Percentiles rank a stretch among this genome's conserved stretches.
phyloP scores from a whole-genome alignment of 2,113 vertebrate genomes.

The Ailurus styani region DNA sequence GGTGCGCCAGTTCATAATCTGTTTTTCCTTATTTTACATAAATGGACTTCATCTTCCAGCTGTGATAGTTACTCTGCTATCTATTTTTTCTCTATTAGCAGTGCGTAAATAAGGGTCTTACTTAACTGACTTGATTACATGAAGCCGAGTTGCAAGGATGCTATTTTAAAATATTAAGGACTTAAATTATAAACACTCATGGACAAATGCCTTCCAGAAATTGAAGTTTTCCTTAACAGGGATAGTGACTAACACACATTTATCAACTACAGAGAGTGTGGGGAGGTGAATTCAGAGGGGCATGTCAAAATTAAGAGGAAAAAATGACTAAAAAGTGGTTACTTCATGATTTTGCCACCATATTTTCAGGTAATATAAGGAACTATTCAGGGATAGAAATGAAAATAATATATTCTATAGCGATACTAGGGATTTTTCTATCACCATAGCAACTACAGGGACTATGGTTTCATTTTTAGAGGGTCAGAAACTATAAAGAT shows the following conservation, averaged over 20 bases:
- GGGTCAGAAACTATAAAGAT: constrained; percentile 63
- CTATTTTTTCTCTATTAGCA: background rate
- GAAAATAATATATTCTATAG: constrained; percentile 24
- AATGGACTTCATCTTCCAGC: background rate
- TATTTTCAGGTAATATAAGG: constrained; percentile 44
- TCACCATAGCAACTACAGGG: constrained; percentile 58
- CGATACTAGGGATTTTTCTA: constrained; percentile 31
- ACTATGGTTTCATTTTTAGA: constrained; percentile 52
- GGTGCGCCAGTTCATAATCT: background rate
- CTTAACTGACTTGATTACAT: background rate
- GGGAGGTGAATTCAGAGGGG: background rate
- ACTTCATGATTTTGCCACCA: constrained; percentile 31
- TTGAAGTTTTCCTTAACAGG: background rate
- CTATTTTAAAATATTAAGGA: background rate
- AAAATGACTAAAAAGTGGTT: background rate
- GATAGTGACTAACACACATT: background rate
- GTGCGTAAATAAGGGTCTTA: background rate
- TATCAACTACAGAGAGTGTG: background rate
- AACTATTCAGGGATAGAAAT: constrained; percentile 13
- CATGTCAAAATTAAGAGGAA: constrained; percentile 3
- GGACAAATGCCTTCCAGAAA: background rate
- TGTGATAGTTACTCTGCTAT: background rate
- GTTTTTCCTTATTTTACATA: background rate
- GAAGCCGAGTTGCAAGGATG: background rate
- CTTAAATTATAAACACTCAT: background rate